Base-by-base conservation (phyloP, 2,888 invertebrate species). In the Scotopteryx bipunctaria region DNA sequence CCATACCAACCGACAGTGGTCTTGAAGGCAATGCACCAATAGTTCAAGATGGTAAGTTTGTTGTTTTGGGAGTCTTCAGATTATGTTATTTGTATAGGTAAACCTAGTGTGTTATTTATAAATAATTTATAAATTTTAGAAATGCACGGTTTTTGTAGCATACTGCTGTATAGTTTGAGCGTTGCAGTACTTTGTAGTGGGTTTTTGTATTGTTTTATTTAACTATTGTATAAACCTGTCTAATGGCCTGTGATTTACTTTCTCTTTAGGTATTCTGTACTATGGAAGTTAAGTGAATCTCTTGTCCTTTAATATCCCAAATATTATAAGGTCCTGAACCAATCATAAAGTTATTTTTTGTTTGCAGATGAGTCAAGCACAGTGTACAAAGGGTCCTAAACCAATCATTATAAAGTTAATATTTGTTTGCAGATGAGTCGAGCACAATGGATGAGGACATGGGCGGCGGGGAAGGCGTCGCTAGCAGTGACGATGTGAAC, bases 361-460 rank as follows among this genome's bases (percentile, higher is more conserved):
- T n/a, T n/a, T n/a, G n/a, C n/a, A n/a, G n/a, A n/a, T n/a, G n/a
- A n/a, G n/a, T n/a, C n/a, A n/a, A n/a, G n/a, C n/a, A n/a, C n/a
- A n/a, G n/a, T n/a, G n/a, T n/a, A n/a, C n/a, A n/a, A n/a, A n/a
- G n/a, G n/a, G n/a, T n/a, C n/a, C n/a, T n/a, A n/a, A n/a, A n/a
- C n/a, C n/a, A n/a, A n/a, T n/a, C n/a, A n/a, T n/a, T 11, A 14
- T 63, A 41, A 36, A 6, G 13, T n/a, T 17, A 3, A 35, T 23
- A 38, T 11, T 29, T 5, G 13, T 38, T 27, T 64, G 1, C 45
- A 90, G 91, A 90, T 71, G 90, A 90, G 67, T 90, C 90, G 8
- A 90, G 90, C 66, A 90, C 90, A 61, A 90, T 90, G 90, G 90
- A 90, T 50, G 90, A 90, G 65, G 90, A 90, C 50, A 83, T 90